Conservation (phyloP, 2,113 vertebrate species). For the Semicossyphus pulcher region DNA sequence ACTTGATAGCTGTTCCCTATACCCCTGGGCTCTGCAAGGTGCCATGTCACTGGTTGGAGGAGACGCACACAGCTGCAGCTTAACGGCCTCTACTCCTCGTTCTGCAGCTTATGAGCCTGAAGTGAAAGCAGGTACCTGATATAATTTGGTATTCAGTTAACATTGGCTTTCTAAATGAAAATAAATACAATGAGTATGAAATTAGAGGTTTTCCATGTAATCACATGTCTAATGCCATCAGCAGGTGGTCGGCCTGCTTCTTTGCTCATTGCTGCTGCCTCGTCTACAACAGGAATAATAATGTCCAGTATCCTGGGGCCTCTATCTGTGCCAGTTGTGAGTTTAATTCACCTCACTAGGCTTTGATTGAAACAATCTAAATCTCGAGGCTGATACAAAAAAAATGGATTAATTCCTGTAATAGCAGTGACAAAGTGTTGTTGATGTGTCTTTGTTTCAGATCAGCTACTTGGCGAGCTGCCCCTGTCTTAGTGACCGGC, state of each 20-base stretch:
- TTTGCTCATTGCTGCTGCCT: constrained; percentile 73
- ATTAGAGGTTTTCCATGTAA: background rate
- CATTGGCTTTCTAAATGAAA: background rate
- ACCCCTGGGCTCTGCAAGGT: constrained; percentile 65
- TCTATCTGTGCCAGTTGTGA: constrained; percentile 77
- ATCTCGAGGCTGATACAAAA: too few relatives aligned
- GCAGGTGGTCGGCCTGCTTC: constrained; percentile 50
- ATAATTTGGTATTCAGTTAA: background rate
- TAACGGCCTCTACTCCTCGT: background rate
- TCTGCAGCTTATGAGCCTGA: background rate
- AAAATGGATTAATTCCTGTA: too few relatives aligned
- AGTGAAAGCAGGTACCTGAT: constrained; percentile 14
- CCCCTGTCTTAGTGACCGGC: constrained; percentile 80
- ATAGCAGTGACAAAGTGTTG: too few relatives aligned
- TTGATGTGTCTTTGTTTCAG: constrained; percentile 57
- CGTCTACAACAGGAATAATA: constrained; percentile 74
- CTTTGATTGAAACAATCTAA: too few relatives aligned
- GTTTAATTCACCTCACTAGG: constrained; percentile 16
- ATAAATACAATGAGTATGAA: background rate
- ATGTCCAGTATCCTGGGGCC: constrained; percentile 70
- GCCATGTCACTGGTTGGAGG: constrained; percentile 72
- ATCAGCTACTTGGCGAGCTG: constrained; percentile 83
- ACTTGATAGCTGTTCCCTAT: constrained; percentile 72
- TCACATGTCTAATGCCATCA: background rate
- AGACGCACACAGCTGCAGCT: constrained; percentile 54